Conservation (phyloP, 2,888 invertebrate genomes). For the Metellina segmentata region DNA sequence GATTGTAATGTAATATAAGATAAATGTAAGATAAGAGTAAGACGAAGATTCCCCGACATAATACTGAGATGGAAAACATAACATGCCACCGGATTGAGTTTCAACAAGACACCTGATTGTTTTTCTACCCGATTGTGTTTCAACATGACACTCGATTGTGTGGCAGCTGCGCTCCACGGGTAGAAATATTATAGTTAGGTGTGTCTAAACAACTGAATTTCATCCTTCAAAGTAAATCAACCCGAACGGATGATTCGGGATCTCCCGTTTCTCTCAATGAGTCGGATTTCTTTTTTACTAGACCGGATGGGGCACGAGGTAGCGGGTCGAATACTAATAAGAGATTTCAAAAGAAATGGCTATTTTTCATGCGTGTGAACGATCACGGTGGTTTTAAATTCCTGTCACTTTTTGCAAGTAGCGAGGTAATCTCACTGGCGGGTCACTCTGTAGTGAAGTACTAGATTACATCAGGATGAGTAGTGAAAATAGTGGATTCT, state of each 20-base stretch:
- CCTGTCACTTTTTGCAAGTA: background rate
- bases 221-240: slow-evolving; percentile 25
- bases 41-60: too few species aligned
- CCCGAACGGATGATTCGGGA: background rate
- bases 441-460: background rate
- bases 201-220: background rate
- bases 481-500: too few species aligned
- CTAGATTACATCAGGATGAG: background rate
- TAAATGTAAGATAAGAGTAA: too few species aligned
- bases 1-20: too few species aligned
- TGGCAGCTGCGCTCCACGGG: background rate
- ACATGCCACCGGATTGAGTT: too few species aligned
- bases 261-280: slow-evolving; percentile 14
- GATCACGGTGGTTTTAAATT: background rate
- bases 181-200: background rate
- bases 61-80: too few species aligned
- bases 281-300: background rate
- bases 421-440: background rate
- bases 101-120: too few species aligned
- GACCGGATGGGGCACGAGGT: slow-evolving; percentile 11
- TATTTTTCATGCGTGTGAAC: background rate
- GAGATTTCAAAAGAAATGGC: background rate
- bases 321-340: slow-evolving; percentile 13
- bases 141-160: too few species aligned
- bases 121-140: too few species aligned